Conservation (phyloP, 1,140 invertebrate species). For the Arctopsyche grandis region DNA sequence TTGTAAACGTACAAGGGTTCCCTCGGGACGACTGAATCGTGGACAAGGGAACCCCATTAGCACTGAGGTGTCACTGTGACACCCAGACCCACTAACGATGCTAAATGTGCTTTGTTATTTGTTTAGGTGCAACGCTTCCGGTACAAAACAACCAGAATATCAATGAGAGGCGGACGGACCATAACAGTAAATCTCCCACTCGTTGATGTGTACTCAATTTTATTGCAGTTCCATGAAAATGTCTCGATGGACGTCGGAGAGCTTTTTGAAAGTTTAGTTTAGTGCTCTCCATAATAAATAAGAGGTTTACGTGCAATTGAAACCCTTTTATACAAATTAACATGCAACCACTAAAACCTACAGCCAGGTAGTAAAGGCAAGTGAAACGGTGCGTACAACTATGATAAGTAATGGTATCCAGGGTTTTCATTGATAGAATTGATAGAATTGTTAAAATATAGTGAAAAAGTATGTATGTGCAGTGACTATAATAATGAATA, state of each 20-base stretch:
- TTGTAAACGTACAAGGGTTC: constrained; percentile 7
- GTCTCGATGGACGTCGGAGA: neutral
- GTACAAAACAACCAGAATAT: constrained; percentile 17
- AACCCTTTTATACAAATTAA: no score
- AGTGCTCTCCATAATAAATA: no score
- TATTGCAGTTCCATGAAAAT: neutral
- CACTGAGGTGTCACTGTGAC: constrained; percentile 34
- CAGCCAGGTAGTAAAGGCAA: no score
- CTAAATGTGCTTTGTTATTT: constrained; percentile 30
- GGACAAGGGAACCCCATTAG: constrained; percentile 32
- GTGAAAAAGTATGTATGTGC: no score
- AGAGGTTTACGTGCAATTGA: no score
- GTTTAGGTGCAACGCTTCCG: constrained; percentile 26
- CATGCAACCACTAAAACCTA: no score
- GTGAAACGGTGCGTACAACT: no score
- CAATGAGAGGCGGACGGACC: neutral
- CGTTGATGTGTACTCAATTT: neutral
- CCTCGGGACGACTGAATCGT: neutral
- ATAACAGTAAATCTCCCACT: neutral
- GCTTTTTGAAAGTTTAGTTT: no score
- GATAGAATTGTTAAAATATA: no score
- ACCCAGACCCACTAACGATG: constrained; percentile 34
- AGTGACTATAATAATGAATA: no score
- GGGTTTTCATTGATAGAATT: no score
- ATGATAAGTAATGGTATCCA: no score